Evolutionary conservation across 2,113 vertebrate genomes (phyloP).

Genomic region (Craseonycteris thonglongyai): DNA sequence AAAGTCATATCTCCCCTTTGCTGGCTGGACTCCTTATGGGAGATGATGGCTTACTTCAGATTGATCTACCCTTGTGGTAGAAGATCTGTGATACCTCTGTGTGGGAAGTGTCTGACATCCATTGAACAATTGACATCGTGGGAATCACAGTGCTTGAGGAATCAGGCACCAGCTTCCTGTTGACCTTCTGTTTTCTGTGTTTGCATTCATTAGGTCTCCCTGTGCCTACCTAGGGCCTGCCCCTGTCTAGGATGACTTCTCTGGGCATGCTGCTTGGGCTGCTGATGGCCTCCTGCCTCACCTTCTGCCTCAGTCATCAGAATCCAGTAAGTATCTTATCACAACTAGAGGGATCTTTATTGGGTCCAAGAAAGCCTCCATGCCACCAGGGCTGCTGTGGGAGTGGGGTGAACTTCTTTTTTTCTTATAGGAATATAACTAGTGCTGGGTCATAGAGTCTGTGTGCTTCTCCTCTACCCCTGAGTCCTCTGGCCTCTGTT

Average conservation of each 20-base stretch:
- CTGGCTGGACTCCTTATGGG: neutral
- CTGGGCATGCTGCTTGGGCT: constrained; percentile 30
- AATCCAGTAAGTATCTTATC: constrained; percentile 52
- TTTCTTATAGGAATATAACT: neutral
- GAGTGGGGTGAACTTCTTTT: neutral
- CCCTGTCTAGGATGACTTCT: neutral
- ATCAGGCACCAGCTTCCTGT: neutral
- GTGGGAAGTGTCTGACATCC: neutral
- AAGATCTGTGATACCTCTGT: neutral
- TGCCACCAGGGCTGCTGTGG: neutral
- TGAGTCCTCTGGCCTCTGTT: neutral
- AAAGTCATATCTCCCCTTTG: neutral
- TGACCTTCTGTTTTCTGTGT: constrained; percentile 42
- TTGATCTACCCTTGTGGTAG: neutral
- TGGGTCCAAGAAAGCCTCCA: neutral
- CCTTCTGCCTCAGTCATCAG: constrained; percentile 51
- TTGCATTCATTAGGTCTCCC: constrained; percentile 16
- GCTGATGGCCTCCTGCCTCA: constrained; percentile 43
- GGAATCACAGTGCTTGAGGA: neutral
- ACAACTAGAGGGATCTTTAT: neutral
- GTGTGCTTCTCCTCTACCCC: neutral
- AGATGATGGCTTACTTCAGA: neutral
- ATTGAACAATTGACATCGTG: neutral
- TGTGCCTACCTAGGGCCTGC: neutral
- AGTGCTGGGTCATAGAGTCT: neutral